A percentile compares a stretch with the other conserved stretches of the same genome.
Conservation (phyloP, 1,140 invertebrate species). For the Scylla paramamosain region DNA sequence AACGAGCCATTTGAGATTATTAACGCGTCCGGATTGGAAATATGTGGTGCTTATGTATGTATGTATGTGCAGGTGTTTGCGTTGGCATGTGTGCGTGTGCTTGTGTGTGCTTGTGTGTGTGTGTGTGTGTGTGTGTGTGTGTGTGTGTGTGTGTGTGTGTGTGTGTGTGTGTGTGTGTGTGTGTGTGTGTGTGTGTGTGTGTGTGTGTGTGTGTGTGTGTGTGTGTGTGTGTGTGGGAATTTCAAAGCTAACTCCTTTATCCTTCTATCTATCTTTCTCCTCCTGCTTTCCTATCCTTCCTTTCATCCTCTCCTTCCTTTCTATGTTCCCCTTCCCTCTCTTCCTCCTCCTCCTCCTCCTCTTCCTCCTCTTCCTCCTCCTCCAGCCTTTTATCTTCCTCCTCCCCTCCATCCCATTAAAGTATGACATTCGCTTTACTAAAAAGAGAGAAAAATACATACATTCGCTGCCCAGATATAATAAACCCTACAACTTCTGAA, state of each 20-base stretch:
- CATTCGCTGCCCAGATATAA: neutral
- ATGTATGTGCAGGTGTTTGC: neutral
- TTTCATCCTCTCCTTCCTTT: neutral
- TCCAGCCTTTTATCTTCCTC: neutral
- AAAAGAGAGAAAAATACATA: neutral
- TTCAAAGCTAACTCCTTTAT: neutral
- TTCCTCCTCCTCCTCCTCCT: neutral
- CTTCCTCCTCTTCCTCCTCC: neutral
- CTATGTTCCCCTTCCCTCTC: neutral
- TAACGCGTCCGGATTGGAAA: neutral
- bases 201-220: constrained; percentile 35
- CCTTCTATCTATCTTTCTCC: neutral
- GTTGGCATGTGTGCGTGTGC: neutral
- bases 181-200: constrained; percentile 8
- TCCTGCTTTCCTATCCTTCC: neutral
- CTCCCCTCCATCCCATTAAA: neutral
- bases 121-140: too few relatives aligned
- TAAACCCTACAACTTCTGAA: neutral
- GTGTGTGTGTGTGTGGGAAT: neutral
- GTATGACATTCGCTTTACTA: neutral
- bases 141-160: too few relatives aligned
- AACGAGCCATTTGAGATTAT: constrained; percentile 10
- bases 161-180: neutral
- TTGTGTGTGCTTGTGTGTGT: neutral
- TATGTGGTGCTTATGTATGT: neutral